These are phyloP conservation scores for Ceratina japonica DNA, from an alignment of 1,140 invertebrate species.

Conservation along the genomic window DNA sequence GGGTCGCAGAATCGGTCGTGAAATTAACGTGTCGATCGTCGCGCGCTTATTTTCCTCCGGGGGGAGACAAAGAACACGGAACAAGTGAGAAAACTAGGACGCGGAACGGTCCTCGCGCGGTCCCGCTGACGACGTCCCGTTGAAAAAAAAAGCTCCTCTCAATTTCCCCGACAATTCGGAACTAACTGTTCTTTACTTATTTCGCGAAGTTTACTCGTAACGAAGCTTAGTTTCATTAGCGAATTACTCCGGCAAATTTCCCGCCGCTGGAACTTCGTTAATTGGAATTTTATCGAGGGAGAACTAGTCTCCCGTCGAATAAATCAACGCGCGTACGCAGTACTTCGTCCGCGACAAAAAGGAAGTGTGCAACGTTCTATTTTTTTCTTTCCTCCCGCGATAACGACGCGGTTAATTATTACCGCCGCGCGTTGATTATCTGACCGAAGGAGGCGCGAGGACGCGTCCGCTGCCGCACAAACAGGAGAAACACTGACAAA, in stretches of 20 bases:
- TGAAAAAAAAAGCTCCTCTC: background rate
- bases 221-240: background rate
- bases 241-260: background rate
- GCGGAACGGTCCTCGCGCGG: constrained; percentile 51
- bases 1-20: background rate
- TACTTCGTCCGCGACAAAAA: background rate
- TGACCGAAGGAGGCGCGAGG: constrained; percentile 24
- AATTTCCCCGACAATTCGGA: too few relatives aligned
- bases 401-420: background rate
- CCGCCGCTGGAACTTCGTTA: background rate
- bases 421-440: background rate
- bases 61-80: constrained; percentile 46
- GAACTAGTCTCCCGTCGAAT: background rate
- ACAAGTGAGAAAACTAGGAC: constrained; percentile 51
- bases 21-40: constrained; percentile 9
- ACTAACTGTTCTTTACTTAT: background rate
- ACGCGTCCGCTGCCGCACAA: constrained; percentile 2
- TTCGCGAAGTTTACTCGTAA: too few relatives aligned
- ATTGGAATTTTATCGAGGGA: background rate
- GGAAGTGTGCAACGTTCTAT: background rate
- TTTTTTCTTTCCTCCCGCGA: background rate
- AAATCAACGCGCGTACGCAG: background rate
- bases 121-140: constrained; percentile 28
- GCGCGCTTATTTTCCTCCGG: background rate
- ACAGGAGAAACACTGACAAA: constrained; percentile 18